These are phyloP conservation scores for Eupithecia vulgata DNA, from an alignment of 2,888 invertebrate genomes.

Conservation along the genomic window DNA sequence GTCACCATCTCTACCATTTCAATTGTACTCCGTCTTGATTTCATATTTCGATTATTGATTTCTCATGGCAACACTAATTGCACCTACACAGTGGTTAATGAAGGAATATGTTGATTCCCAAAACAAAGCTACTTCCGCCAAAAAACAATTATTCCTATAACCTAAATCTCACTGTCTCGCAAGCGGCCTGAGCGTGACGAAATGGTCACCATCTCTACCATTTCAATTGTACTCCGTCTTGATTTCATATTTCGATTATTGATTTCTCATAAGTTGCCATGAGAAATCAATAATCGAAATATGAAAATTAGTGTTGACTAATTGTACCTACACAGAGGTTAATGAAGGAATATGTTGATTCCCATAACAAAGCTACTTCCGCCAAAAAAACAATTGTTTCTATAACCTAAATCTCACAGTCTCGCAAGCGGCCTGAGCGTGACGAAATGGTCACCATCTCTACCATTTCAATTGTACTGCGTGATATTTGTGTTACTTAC, in stretches of 20 bases:
- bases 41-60: too few relatives aligned
- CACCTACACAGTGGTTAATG: too few relatives aligned
- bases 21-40: constrained; percentile 69
- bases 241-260: too few relatives aligned
- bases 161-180: constrained; percentile 19
- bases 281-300: too few relatives aligned
- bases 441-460: constrained; percentile 67
- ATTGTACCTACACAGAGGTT: too few relatives aligned
- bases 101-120: not conserved
- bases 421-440: constrained; percentile 47
- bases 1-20: constrained; percentile 66
- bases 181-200: constrained; percentile 56
- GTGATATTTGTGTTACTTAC: constrained; percentile 62
- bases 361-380: constrained; percentile 1
- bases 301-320: too few relatives aligned
- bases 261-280: too few relatives aligned
- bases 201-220: constrained; percentile 65
- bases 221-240: constrained; percentile 70
- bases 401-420: constrained; percentile 13
- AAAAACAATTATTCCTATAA: constrained; percentile 12
- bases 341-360: not conserved
- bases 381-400: constrained; percentile 8
- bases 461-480: constrained; percentile 68
- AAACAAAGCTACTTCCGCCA: constrained; percentile 9
- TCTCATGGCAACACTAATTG: too few relatives aligned